Evolutionary conservation across 2,797 vertebrate species (phyloP), one percentile per base, ranked within the genome.

Genomic region (Halcyon badia): DNA sequence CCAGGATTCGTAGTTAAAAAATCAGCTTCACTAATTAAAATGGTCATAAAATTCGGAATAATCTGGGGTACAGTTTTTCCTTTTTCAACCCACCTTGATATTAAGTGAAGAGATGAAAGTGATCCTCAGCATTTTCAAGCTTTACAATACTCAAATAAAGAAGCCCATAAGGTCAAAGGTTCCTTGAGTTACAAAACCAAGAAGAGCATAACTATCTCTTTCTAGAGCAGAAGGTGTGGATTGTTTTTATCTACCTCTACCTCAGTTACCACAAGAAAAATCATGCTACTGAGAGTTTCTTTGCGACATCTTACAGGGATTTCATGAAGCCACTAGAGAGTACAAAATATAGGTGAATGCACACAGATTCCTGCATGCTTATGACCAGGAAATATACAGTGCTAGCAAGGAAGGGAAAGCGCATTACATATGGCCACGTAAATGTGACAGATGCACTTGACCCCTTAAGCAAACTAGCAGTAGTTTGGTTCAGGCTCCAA

Each of bases 401-500:
- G 60, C n/a, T 58, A 10, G 48, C 26, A 87, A n/a, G 20, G 17
- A 35, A 82, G 73, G 22, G 49, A 71, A 82, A 48, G 22, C 62
- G 54, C 2, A 2, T 18, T 31, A 16, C 19, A 10, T 12, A 33
- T 1, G 1, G 51, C 17, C 24, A 22, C 39, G 6, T 1, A 60
- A 21, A 4, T 6, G 11, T 30, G 17, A 39, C 4, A 14, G 44
- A n/a, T 25, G 20, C 54, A 46, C 14, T 54, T 9, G 28, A 18
- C 11, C 9, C 49, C 39, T 44, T 20, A 17, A 41, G 15, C 31
- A 49, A 58, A 58, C 0, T 0, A 64, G 8, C 0, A 0, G 20
- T 9, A 11, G 14, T 10, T 85, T 39, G 35, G 48, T 26, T 87
- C 54, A 72, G 60, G 14, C 16, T 60, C 31, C 11, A 7, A n/a